A percentile compares a stretch with the other conserved stretches of the same genome.
These are phyloP conservation scores for Glareola pratincola DNA, from an alignment of 2,113 vertebrate genomes.

Conservation along the genomic window DNA sequence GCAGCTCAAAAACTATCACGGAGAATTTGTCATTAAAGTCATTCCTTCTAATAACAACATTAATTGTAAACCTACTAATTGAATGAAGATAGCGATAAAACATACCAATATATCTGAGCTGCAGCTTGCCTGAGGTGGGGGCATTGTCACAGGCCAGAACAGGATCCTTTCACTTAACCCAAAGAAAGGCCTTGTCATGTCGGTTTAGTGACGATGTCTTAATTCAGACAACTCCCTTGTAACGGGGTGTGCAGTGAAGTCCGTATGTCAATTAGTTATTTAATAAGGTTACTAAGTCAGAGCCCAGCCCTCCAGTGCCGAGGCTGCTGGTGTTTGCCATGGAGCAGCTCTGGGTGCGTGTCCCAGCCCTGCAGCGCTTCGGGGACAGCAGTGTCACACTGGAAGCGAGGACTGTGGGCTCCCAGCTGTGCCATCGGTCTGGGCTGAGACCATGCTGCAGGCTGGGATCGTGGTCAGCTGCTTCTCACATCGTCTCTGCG, in stretches of 20 bases:
- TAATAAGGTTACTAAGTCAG: background rate
- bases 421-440: accelerated
- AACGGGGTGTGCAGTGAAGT: background rate
- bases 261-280: background rate
- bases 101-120: background rate
- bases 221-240: background rate
- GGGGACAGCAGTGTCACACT: accelerated
- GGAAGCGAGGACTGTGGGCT: background rate
- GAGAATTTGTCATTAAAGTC: constrained; percentile 32
- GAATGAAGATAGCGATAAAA: background rate
- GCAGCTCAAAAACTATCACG: constrained; percentile 17
- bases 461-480: accelerated
- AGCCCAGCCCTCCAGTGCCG: background rate
- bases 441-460: background rate
- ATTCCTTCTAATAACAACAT: constrained; percentile 60
- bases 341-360: background rate
- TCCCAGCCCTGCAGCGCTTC: accelerated
- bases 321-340: background rate
- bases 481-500: background rate
- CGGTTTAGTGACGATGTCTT: background rate
- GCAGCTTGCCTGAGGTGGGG: background rate
- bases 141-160: accelerated
- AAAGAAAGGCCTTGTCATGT: background rate
- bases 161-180: background rate
- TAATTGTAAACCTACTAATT: constrained; percentile 20